These are phyloP conservation scores for Lates calcarifer DNA, from an alignment of 2,113 vertebrate species.

Conservation along the genomic window DNA sequence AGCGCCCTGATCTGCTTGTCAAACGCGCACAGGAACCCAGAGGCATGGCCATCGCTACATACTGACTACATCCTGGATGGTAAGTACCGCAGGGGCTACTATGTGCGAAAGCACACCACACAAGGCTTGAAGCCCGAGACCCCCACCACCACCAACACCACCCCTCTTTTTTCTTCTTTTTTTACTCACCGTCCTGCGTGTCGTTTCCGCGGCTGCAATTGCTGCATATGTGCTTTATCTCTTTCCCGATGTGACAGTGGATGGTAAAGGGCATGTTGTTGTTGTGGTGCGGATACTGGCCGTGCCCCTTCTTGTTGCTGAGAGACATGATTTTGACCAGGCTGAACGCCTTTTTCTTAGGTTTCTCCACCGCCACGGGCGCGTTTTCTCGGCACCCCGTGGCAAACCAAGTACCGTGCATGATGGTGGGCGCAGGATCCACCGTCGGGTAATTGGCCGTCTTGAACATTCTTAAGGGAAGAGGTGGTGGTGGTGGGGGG, in stretches of 20 bases:
- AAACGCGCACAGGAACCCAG: constrained; percentile 9
- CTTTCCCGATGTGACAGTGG: constrained; percentile 97
- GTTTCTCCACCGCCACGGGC: constrained; percentile 86
- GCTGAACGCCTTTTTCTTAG: constrained; percentile 92
- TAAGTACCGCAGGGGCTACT: constrained; percentile 49
- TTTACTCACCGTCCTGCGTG: constrained; percentile 95
- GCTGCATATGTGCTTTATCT: constrained; percentile 99
- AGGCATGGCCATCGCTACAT: neutral
- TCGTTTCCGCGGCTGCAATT: constrained; percentile 97
- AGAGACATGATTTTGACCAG: constrained; percentile 94
- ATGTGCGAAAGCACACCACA: constrained; percentile 52
- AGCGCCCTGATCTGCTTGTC: neutral
- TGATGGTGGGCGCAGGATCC: constrained; percentile 85
- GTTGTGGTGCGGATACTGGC: constrained; percentile 85
- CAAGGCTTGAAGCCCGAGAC: constrained; percentile 12
- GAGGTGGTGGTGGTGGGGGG: too few species aligned
- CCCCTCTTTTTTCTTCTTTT: too few species aligned
- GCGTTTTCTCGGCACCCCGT: constrained; percentile 83
- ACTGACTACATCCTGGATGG: constrained; percentile 9
- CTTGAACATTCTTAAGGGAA: constrained; percentile 83
- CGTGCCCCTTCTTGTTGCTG: constrained; percentile 85
- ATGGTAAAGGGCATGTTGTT: constrained; percentile 95
- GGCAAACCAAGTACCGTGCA: constrained; percentile 84
- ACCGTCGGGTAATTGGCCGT: constrained; percentile 85
- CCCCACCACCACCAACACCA: too few species aligned